Conservation (phyloP, 2,797 vertebrate species). For the Neosalanx taihuensis region DNA sequence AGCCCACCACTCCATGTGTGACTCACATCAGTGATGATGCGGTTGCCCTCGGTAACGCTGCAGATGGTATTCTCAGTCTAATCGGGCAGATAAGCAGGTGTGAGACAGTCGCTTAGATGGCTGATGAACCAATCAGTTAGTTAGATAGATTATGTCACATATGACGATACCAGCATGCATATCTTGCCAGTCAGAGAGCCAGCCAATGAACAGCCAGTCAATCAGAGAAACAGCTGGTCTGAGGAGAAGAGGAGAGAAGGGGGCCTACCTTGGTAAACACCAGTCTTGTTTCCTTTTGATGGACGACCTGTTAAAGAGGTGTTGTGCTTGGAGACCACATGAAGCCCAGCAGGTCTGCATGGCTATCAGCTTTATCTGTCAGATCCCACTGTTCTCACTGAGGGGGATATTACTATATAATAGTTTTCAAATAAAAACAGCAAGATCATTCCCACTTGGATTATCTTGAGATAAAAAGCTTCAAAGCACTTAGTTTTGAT, state of each 20-base stretch:
- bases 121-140: not conserved
- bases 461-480: not conserved
- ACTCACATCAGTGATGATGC: conserved; percentile 34
- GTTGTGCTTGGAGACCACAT: not conserved
- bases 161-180: not conserved
- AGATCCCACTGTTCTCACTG: not conserved
- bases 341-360: not conserved
- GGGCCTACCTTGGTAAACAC: no score
- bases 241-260: not conserved
- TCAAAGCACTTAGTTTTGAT: not conserved
- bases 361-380: not conserved
- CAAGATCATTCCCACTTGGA: not conserved
- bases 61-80: conserved; percentile 23
- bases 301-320: not conserved
- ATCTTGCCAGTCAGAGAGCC: not conserved
- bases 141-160: not conserved
- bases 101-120: not conserved
- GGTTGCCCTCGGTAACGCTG: conserved; percentile 33
- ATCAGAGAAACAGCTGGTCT: not conserved
- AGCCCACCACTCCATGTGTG: conserved; percentile 24
- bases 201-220: not conserved
- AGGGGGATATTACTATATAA: not conserved
- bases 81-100: conserved; percentile 13
- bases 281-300: not conserved
- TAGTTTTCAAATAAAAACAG: not conserved